These are phyloP conservation scores for Synergus laeviventris DNA, from an alignment of 2,888 invertebrate genomes.

Conservation along the genomic window DNA sequence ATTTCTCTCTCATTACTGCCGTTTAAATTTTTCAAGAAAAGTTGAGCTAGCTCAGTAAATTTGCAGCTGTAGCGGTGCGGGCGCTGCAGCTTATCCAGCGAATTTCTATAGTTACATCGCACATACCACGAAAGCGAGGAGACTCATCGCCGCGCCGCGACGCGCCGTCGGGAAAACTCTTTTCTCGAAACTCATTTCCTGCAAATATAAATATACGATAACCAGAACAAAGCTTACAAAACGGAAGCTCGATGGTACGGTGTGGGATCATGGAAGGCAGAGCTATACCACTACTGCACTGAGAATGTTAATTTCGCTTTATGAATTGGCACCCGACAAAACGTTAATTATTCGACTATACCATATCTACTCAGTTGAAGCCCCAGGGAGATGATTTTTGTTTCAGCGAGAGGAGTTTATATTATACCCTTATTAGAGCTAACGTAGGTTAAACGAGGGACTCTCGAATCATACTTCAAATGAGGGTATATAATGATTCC, in stretches of 20 bases:
- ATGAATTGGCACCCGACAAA: background rate
- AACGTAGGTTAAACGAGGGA: background rate
- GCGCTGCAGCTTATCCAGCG: background rate
- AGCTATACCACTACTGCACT: background rate
- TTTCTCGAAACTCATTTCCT: conserved; percentile 7
- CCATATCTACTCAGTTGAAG: background rate
- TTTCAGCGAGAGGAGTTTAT: background rate
- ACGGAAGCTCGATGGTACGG: background rate
- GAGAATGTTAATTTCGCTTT: conserved; percentile 14
- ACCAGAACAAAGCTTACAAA: conserved; percentile 8
- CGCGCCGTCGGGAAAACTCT: background rate
- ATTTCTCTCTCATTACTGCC: background rate
- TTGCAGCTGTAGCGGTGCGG: background rate
- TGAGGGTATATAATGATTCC: too few species aligned
- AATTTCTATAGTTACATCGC: background rate
- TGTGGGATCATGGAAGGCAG: background rate
- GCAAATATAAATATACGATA: conserved; percentile 14
- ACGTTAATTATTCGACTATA: background rate
- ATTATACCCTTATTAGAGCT: background rate
- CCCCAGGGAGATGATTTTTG: background rate
- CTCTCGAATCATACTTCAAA: background rate
- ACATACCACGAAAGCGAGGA: background rate
- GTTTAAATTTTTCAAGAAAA: background rate
- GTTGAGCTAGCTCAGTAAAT: background rate
- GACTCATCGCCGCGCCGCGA: background rate